Base-by-base conservation (phyloP, 2,797 vertebrate species). In the Heteromormyrus szaboi region DNA sequence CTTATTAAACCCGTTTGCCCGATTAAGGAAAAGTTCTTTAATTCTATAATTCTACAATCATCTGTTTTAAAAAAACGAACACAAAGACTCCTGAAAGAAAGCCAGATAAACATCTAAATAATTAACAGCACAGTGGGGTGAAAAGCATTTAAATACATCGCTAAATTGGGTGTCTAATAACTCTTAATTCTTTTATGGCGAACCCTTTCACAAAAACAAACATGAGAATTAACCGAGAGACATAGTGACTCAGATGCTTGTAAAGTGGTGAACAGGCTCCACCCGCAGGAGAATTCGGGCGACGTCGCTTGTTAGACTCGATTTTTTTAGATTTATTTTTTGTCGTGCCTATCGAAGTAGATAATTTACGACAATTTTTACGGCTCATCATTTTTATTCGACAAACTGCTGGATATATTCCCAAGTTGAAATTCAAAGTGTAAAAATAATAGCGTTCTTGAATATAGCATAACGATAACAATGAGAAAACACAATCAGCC, bases 221-320 rank as follows among this genome's bases (percentile, higher is more conserved):
- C 22, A 19, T 44, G 41, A 44, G 6, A 79, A 44, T 79, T 44
- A 79, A 7, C 14, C 29, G 65, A 72, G 4, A 33, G 17, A 76
- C 5, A 17, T 14, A 79, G 72, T 19, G 14, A 33, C 17, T 19
- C 72, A 1, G 72, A 1, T 3, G 37, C 37, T 25, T 11, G 89
- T 90, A 92, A n/a, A 65, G 79, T 54, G 90, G 93, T 93, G 91
- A 96, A 88, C 93, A 95, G 89, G 89, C 93, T 90, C 95, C 96
- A 91, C 91, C 95, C 96, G 92, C 94, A 95, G 96, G 91, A 65
- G 19, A 41, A 65, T 5, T 37, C 17, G 3, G n/a, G n/a, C 14
- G 33, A 51, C 50, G 14, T 25, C 3, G 22, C 14, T 83, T 46
- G 46, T 50, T 29, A 65, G 62, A 11, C 7, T 65, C 0, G 6